Evolutionary conservation across 2,113 vertebrate genomes (phyloP).

Genomic region (Cromileptes altivelis): DNA sequence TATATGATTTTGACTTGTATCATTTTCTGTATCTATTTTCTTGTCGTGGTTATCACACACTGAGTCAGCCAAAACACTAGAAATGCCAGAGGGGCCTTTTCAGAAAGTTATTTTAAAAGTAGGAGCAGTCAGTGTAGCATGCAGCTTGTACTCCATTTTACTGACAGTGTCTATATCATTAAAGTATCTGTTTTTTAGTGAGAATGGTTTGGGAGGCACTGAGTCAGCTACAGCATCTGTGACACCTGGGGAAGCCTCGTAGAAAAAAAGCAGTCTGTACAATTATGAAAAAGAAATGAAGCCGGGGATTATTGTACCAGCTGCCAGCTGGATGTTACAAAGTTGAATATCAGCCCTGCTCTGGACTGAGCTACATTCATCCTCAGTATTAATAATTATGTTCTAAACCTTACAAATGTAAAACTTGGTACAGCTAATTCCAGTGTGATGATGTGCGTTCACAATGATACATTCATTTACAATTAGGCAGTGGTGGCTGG

Average conservation of each 20-base stretch:
- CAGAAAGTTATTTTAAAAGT: slow-evolving; percentile 11
- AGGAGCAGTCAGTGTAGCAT: background rate
- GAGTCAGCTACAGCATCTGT: slow-evolving; percentile 15
- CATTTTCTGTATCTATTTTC: slow-evolving; percentile 14
- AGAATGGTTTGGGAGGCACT: slow-evolving; percentile 3
- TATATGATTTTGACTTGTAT: slow-evolving; percentile 2
- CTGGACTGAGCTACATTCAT: background rate
- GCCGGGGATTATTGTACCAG: background rate
- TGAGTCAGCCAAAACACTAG: slow-evolving; percentile 35
- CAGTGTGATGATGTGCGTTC: background rate
- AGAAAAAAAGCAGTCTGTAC: slow-evolving; percentile 3
- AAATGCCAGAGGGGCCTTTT: slow-evolving; percentile 1
- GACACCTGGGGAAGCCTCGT: slow-evolving; percentile 9
- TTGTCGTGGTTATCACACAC: slow-evolving; percentile 24
- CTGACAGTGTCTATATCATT: background rate
- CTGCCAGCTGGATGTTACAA: slow-evolving; percentile 2
- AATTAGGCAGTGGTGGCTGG: background rate
- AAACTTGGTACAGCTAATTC: background rate
- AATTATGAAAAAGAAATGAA: slow-evolving; percentile 33
- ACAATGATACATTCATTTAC: background rate
- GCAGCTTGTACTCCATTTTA: background rate
- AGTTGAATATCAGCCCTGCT: background rate
- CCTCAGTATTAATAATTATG: slow-evolving; percentile 15
- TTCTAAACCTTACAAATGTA: background rate
- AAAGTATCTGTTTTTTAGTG: background rate